These are phyloP conservation scores for Stictonetta naevosa DNA, from an alignment of 2,113 vertebrate genomes.

Conservation along the genomic window DNA sequence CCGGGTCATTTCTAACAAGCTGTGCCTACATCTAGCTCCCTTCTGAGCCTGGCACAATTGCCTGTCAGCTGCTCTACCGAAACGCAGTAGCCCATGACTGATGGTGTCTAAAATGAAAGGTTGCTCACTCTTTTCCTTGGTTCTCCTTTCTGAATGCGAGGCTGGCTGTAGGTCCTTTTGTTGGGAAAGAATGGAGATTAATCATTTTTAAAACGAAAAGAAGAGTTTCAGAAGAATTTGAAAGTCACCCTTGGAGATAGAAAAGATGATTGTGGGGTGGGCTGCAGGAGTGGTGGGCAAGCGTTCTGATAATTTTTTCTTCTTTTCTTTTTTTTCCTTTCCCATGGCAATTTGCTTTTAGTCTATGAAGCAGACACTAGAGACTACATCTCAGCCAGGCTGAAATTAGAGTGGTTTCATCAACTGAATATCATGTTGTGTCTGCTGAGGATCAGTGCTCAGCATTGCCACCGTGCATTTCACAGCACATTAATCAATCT, in stretches of 20 bases:
- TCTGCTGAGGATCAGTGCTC: not conserved
- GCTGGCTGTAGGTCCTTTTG: not conserved
- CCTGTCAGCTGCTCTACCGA: not conserved
- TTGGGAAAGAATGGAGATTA: not conserved
- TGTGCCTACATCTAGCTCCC: not conserved
- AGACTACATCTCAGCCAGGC: not conserved
- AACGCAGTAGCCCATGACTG: conserved; percentile 9
- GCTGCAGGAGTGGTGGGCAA: not conserved
- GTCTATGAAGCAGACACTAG: not conserved
- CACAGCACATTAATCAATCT: not conserved
- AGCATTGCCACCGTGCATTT: not conserved
- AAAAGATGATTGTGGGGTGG: not conserved
- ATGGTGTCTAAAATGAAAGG: not conserved
- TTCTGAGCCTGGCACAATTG: conserved; percentile 6
- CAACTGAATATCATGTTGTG: not conserved
- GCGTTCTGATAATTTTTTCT: not conserved
- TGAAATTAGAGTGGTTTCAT: not conserved
- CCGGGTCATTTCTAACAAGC: not conserved
- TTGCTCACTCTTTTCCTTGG: not conserved
- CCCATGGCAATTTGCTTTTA: not conserved
- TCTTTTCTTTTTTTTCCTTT: too few species aligned
- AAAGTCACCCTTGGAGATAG: not conserved
- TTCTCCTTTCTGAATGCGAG: not conserved
- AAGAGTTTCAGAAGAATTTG: not conserved
- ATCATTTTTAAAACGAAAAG: not conserved